Percentiles rank a stretch among this genome's conserved stretches.
Evolutionary conservation across 2,797 vertebrate genomes (phyloP).

Genomic region (Microctenopoma steveboyesi): DNA sequence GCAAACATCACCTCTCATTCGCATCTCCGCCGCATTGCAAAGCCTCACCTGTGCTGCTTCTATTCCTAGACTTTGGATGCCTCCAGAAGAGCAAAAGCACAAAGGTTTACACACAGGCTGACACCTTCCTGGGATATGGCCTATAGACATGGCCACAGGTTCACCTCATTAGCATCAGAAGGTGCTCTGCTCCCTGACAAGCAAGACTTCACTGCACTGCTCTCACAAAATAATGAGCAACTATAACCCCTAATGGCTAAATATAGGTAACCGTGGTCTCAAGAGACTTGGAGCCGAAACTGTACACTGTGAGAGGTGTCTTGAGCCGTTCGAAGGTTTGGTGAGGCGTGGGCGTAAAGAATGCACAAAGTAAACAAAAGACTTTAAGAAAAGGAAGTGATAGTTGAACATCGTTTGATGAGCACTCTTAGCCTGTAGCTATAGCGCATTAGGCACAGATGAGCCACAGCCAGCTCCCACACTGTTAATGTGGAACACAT

Average conservation of each 20-base stretch:
- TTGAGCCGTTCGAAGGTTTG: constrained; percentile 58
- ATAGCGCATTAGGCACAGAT: constrained; percentile 79
- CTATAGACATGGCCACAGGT: constrained; percentile 66
- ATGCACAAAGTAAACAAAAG: constrained; percentile 73
- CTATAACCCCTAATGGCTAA: constrained; percentile 72
- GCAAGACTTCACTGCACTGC: constrained; percentile 58
- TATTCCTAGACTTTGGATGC: constrained; percentile 64
- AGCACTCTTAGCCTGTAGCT: constrained; percentile 76
- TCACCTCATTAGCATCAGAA: constrained; percentile 79
- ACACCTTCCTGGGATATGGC: constrained; percentile 63
- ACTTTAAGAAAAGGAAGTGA: constrained; percentile 72
- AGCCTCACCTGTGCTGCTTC: constrained; percentile 60
- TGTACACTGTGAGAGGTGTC: constrained; percentile 40
- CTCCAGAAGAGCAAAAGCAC: constrained; percentile 47
- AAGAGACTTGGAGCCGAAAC: constrained; percentile 42
- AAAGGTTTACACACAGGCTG: constrained; percentile 61
- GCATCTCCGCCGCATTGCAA: constrained; percentile 27
- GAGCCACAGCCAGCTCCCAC: constrained; percentile 76
- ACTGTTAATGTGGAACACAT: constrained; percentile 80
- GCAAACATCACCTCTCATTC: constrained; percentile 32
- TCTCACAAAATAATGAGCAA: constrained; percentile 76
- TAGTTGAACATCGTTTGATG: constrained; percentile 77
- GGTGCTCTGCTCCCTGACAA: constrained; percentile 70
- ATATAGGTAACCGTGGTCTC: constrained; percentile 65
- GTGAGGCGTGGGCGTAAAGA: constrained; percentile 56